Percentiles rank a stretch among this genome's conserved stretches.
These are phyloP conservation scores for Melanocharis versteri DNA, from an alignment of 2,113 vertebrate genomes.

Conservation along the genomic window DNA sequence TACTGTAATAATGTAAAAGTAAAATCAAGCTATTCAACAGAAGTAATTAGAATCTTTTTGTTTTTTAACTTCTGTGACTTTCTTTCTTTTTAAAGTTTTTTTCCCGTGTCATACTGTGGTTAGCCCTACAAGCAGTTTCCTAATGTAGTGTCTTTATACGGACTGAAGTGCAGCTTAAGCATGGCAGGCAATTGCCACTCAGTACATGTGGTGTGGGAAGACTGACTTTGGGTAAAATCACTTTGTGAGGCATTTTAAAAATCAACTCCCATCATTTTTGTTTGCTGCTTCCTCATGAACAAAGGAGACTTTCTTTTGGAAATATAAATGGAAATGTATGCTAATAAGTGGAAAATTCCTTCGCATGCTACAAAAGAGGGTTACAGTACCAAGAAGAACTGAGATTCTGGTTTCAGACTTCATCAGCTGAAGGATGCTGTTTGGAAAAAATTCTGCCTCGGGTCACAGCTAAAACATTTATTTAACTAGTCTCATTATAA, in stretches of 20 bases:
- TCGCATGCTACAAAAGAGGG: neutral
- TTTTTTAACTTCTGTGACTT: neutral
- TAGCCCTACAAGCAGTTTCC: neutral
- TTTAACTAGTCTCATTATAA: neutral
- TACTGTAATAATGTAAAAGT: neutral
- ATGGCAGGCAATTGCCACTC: neutral
- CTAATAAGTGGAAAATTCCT: neutral
- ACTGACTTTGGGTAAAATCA: neutral
- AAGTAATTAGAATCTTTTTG: neutral
- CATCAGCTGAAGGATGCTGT: neutral
- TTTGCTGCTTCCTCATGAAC: neutral
- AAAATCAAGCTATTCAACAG: neutral
- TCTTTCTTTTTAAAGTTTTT: neutral
- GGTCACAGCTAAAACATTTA: neutral
- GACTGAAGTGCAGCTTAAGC: neutral
- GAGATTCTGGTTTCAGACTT: neutral
- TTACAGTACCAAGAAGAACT: neutral
- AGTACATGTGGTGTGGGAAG: neutral
- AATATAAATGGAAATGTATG: neutral
- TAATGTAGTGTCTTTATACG: neutral
- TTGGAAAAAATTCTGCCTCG: neutral
- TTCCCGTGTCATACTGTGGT: neutral
- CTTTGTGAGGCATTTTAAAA: neutral
- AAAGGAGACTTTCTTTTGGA: neutral
- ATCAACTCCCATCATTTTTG: neutral